Evolutionary conservation across 2,797 vertebrate species (phyloP), one percentile per base, ranked within the genome.

Genomic region (Buceros bicornis): DNA sequence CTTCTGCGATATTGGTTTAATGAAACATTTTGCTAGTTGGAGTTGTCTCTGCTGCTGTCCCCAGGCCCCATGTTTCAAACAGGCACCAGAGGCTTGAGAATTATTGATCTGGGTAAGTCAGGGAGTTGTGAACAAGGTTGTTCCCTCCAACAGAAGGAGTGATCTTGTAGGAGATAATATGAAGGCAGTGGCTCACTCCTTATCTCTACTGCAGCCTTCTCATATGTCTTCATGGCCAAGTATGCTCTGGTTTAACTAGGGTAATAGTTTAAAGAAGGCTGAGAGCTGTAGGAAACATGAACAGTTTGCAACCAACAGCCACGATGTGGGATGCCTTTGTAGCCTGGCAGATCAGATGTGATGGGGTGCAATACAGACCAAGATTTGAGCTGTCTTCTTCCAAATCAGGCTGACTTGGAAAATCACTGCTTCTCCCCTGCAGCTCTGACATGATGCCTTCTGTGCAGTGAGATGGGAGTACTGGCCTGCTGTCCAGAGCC

Each of bases 61-160:
- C 47, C 65, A 51, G 74, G 84, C 61, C 51, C 21, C 0, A 0
- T 72, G n/a, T 89, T 87, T 83, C 6, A 2, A 77, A 17, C 53
- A 82, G 67, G n/a, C 40, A 69, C 50, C 16, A 25, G 74, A 80
- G 78, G 53, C 79, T 79, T 84, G 43, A 64, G 64, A 70, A 24
- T 92, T 84, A 93, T 73, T 88, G 85, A 89, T 88, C 53, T 57
- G 56, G 31, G 48, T 82, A 60, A 80, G 48, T 0, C 1, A 0
- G 21, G 70, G 71, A 76, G 62, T 33, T 92, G 86, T 89, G 94
- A 93, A 82, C 57, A 81, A 74, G 42, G 10, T 51, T 84, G 58
- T 73, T 95, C 28, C 13, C 26, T 80, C 40, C 16, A 33, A 19
- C 15, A 64, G 43, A 31, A 89, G 58, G 57, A 78, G 11, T 29